Conservation (phyloP, 2,888 invertebrate species). For the Agrochola lota region DNA sequence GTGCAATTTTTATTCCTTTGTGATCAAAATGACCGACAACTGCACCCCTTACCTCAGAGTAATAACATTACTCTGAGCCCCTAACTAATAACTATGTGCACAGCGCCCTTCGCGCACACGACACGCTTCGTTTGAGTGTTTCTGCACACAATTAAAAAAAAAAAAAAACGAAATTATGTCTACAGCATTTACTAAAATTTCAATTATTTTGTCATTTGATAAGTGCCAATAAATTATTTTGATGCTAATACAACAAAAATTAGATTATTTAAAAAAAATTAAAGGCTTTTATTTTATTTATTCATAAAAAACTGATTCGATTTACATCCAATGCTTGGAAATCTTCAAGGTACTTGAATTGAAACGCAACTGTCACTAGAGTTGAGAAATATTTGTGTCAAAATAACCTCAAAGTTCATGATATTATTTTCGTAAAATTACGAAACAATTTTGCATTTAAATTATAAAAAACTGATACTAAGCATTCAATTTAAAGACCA, state of each 20-base stretch:
- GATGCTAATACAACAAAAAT: not conserved
- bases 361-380: slow-evolving; percentile 39
- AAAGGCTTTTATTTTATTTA: not conserved
- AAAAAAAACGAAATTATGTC: no score
- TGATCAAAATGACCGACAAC: not conserved
- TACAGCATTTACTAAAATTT: not conserved
- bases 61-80: no score
- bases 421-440: slow-evolving; percentile 33
- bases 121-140: not conserved
- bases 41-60: no score
- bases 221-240: not conserved
- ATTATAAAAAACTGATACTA: slow-evolving; percentile 3
- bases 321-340: not conserved
- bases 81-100: no score
- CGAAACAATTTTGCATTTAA: slow-evolving; percentile 23
- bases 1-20: no score
- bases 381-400: slow-evolving; percentile 27
- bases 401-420: slow-evolving; percentile 50
- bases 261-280: no score
- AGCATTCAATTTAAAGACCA: slow-evolving; percentile 5
- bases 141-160: no score
- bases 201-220: not conserved
- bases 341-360: not conserved
- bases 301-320: no score
- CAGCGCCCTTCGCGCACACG: no score